These are phyloP conservation scores for Maconellicoccus hirsutus DNA, from an alignment of 1,140 invertebrate species.

Conservation along the genomic window DNA sequence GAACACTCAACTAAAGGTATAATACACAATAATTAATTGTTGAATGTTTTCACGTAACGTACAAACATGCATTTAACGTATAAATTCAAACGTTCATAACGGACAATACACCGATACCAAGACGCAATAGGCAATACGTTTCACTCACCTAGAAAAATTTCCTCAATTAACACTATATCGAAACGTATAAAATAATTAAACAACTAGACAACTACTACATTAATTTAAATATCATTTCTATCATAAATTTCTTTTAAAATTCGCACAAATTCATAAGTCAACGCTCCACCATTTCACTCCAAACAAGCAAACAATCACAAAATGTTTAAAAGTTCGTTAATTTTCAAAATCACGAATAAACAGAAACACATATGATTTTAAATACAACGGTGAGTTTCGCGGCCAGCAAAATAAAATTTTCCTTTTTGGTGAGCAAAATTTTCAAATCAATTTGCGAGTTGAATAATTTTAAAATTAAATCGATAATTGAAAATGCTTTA, in stretches of 20 bases:
- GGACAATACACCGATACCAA: neutral
- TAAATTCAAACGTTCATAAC: neutral
- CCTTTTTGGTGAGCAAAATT: no score
- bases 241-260: neutral
- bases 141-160: neutral
- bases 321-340: slow-evolving; percentile 11
- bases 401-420: no score
- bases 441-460: no score
- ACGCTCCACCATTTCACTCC: no score
- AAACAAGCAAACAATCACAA: neutral
- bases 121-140: neutral
- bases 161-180: neutral
- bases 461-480: no score
- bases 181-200: neutral
- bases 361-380: neutral
- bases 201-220: neutral
- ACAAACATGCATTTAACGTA: neutral
- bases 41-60: neutral
- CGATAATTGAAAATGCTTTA: no score
- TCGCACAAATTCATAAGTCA: no score
- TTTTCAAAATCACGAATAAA: neutral
- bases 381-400: neutral
- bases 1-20: neutral
- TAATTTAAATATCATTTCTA: slow-evolving; percentile 1
- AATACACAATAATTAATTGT: neutral